Conservation (phyloP, 92 coral and sea anemone species). For the Galaxea fascicularis region DNA sequence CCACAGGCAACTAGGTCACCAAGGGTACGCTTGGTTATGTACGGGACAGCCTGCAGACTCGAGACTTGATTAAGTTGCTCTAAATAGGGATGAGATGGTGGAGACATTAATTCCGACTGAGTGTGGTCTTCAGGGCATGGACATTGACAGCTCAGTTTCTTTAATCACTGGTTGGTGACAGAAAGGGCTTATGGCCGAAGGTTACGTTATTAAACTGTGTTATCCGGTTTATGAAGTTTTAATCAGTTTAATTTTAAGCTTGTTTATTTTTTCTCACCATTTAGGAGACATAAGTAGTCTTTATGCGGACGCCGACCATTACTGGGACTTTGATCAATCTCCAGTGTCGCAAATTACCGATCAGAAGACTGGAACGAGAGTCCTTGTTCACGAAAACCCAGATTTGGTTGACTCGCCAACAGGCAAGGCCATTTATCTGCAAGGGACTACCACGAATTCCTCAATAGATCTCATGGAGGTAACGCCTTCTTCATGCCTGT, state of each 20-base stretch:
- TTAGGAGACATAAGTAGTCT: conserved; percentile 18
- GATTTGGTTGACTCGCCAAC: conserved; percentile 14
- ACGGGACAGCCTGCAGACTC: no score
- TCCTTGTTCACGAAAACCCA: conserved; percentile 22
- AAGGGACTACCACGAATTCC: neutral
- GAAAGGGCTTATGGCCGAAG: no score
- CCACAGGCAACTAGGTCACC: no score
- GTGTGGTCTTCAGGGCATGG: no score
- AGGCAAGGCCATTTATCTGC: conserved; percentile 35
- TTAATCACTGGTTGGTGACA: no score
- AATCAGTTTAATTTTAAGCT: no score
- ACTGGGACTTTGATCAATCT: conserved; percentile 77
- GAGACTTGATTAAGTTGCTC: no score
- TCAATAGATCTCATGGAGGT: conserved; percentile 56
- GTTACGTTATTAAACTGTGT: neutral
- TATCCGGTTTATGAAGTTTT: no score
- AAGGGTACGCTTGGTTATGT: no score
- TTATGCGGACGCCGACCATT: conserved; percentile 52
- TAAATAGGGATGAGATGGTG: no score
- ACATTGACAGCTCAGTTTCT: no score
- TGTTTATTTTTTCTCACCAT: neutral
- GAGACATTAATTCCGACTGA: no score
- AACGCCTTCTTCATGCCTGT: conserved; percentile 37
- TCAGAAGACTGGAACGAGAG: neutral
- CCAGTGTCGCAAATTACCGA: conserved; percentile 34